Base-by-base conservation (phyloP, 2,888 invertebrate genomes). In the Iphiclides podalirius region DNA sequence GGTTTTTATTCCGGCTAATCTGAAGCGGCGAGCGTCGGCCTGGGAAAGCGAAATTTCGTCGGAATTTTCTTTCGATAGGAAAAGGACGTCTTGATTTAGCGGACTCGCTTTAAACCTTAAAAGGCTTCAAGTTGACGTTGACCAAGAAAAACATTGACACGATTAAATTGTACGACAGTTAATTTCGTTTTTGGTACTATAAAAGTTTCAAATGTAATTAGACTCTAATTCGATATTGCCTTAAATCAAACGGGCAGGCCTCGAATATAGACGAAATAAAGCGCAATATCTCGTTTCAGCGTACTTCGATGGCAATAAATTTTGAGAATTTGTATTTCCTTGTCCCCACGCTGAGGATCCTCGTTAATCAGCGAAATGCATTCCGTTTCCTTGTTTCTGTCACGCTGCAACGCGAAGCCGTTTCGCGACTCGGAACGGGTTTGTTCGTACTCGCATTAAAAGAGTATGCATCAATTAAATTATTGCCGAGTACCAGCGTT, bases 1-100 rank as follows among this genome's bases (percentile, higher is more conserved):
- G 58, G 60, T 80, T 86, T 85, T 85, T 79, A 79, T 81, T 74
- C 74, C 56, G 64, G 57, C 63, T 60, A 61, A 64, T 62, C 60
- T 61, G 58, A 60, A 59, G 70, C 67, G 48, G 48, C 48, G 38
- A 49, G 37, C 38, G 33, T 38, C 7, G 14, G 31, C 38, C 79
- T 83, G 57, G 61, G 62, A 65, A 61, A 61, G 54, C 26, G 64
- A 64, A 72, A 72, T 74, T 76, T 70, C 66, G 67, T 65, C 63
- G 57, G 62, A 64, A 70, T 68, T 72, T 71, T 71, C 63, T 62
- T 65, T 64, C 56, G 52, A 61, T 64, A 63, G 60, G 57, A 57
- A 57, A 61, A 23, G 37, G n/a, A 42, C 38, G 26, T 38, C 38
- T 49, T 49, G 31, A 47, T 47, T 47, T 42, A 28, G 41, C 15